Evolutionary conservation across 2,113 vertebrate species (phyloP), one percentile per base, ranked within the genome.

Genomic region (Nothocercus nigrocapillus): DNA sequence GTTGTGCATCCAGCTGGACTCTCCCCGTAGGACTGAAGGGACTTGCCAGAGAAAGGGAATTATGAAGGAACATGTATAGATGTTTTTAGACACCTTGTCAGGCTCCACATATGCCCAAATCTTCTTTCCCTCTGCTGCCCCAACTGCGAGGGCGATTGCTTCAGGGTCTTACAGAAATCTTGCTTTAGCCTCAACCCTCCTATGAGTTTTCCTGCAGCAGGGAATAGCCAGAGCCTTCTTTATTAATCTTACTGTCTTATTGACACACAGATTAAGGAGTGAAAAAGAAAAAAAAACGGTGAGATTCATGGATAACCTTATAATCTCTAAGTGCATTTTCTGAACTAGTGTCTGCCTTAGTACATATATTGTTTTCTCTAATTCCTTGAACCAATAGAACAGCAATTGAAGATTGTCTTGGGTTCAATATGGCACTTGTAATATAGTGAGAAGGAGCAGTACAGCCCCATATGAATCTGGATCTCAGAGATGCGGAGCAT

Each of bases 401-500:
- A 36, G 40, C 82, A 93, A 90, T 59, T 87, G 70, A 25, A 87
- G 45, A 32, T 92, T 84, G 63, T 93, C 62, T 73, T 59, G 78
- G 62, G 88, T 92, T 93, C 85, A 85, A 40, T 84, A 66, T 92
- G 80, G 69, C 30, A 25, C 54, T 95, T 93, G 62, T 73, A 59
- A 89, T 85, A 54, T 62, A 49, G 38, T 72, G 11, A 79, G 69
- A 85, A 87, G 67, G 81, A 95, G 95, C 81, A 94, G 92, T 87
- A 79, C 67, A 80, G 27, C 6, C 62, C 63, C 59, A 82, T 86
- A 72, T 92, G 95, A 59, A 76, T 87, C 45, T 76, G 74, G 73
- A 82, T 92, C 83, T 87, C 83, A 63, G 86, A 92, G 86, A 8
- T 92, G 81, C 58, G 62, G 77, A 59, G 66, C 85, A 95, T 92